Conservation (phyloP, 2,797 vertebrate genomes). For the Poliocrania exsul region DNA sequence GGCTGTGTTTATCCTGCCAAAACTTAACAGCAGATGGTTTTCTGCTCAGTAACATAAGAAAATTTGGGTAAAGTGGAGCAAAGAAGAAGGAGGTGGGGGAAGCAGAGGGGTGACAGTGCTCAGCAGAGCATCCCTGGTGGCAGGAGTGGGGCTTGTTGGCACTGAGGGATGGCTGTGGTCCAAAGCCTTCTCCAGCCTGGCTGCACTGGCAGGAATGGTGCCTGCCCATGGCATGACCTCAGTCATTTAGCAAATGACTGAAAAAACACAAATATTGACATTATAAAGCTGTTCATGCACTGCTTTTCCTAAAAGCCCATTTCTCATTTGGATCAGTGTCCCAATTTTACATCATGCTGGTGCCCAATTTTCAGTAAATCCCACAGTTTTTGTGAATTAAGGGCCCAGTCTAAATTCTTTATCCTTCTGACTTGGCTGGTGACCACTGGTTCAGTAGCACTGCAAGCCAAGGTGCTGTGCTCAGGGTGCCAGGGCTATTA, state of each 20-base stretch:
- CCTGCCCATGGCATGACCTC: neutral
- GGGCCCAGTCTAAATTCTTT: neutral
- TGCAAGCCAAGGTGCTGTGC: neutral
- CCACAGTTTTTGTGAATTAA: neutral
- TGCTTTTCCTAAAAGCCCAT: neutral
- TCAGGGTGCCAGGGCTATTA: neutral
- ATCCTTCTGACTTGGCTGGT: neutral
- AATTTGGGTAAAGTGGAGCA: neutral
- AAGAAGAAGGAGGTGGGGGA: neutral
- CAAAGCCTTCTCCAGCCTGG: neutral
- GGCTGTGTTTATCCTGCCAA: neutral
- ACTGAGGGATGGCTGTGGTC: neutral
- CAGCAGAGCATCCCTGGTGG: neutral
- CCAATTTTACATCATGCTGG: fast-evolving
- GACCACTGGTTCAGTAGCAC: neutral
- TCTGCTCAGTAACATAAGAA: neutral
- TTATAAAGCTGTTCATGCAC: neutral
- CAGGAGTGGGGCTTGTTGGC: neutral
- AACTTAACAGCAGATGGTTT: neutral
- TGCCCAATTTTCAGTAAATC: neutral
- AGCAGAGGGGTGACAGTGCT: neutral
- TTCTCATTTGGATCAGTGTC: neutral
- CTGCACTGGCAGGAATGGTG: neutral
- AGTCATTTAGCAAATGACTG: neutral
- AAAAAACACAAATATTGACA: neutral